phyloP scores from a whole-genome alignment of 1,140 invertebrate genomes.

The Drosophila biarmipes region DNA sequence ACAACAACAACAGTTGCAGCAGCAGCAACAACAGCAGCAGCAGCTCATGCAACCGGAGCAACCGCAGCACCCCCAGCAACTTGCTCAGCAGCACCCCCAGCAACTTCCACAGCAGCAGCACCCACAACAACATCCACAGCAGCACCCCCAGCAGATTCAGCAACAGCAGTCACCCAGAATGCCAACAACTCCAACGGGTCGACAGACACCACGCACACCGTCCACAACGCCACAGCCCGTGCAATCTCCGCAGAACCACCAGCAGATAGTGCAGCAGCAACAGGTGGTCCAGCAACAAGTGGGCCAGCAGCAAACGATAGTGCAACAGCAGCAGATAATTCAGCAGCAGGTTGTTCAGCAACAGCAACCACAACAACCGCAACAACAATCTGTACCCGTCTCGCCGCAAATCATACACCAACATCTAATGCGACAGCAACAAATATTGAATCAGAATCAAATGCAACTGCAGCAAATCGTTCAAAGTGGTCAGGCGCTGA shows the following conservation, averaged over 20 bases:
- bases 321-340: constrained; percentile 47
- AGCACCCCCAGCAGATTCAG: constrained; percentile 21
- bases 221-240: constrained; percentile 67
- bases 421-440: constrained; percentile 71
- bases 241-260: constrained; percentile 65
- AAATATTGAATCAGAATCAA: constrained; percentile 75
- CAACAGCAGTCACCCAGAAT: constrained; percentile 61
- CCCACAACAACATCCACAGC: constrained; percentile 18
- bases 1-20: constrained; percentile 35
- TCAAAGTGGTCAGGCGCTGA: constrained; percentile 71
- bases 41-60: constrained; percentile 53
- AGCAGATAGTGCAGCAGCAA: constrained; percentile 45
- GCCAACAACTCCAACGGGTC: constrained; percentile 61
- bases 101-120: constrained; percentile 12
- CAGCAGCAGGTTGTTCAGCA: constrained; percentile 55
- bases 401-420: constrained; percentile 80
- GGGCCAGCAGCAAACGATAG: constrained; percentile 31
- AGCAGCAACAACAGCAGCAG: constrained; percentile 58
- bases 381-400: constrained; percentile 63
- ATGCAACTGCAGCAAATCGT: constrained; percentile 82
- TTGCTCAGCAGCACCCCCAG: constrained; percentile 28
- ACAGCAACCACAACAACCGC: constrained; percentile 49
- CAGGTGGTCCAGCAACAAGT: constrained; percentile 47
- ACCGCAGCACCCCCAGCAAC: constrained; percentile 30
- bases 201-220: constrained; percentile 73